Evolutionary conservation across 2,888 invertebrate species (phyloP), one percentile per base, ranked within the genome.

Genomic region (Idaea straminata): DNA sequence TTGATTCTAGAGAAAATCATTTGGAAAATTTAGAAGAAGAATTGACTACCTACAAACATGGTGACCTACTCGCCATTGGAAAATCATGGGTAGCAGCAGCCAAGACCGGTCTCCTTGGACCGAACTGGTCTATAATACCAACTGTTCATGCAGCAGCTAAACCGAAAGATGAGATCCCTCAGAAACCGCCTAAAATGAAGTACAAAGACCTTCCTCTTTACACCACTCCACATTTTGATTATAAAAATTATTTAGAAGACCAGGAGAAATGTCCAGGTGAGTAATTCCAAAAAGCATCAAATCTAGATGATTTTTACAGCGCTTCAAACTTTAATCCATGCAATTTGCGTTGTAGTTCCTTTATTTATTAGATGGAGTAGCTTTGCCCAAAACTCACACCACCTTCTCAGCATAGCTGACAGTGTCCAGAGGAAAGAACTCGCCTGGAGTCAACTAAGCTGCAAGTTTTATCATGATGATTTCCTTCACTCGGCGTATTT

Each of bases 151-250:
- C 47, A 6, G 38, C 6, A 47, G 13, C 7, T 13, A 7, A 7
- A 47, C 47, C 47, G 10, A 25, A 25, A 25, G 25, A 25, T 25
- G 13, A 7, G 7, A 7, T 13, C 13, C 85, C 84, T 0, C 66
- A 73, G 57, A 82, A 70, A 62, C 88, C 88, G 2, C 83, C 86
- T 0, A 75, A 77, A 2, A 87, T 88, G 86, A 86, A 78, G 64
- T 85, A 81, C 59, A 77, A 75, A 61, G 88, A 89, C 1, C 68
- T 89, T 0, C 84, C 88, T 0, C 57, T 87, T 1, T 88, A 89
- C 72, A 68, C 78, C 61, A 74, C 77, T 3, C 88, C 86, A 0
- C 86, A 88, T 63, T 70, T 73, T 5, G 82, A 83, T 2, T 88
- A 87, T 66, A 84, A 86, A 63, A 78, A 85, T 0, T 79, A 81